Evolutionary conservation across 2,797 vertebrate genomes (phyloP), one percentile per base, ranked within the genome.

Genomic region (Etheostoma nigrum): DNA sequence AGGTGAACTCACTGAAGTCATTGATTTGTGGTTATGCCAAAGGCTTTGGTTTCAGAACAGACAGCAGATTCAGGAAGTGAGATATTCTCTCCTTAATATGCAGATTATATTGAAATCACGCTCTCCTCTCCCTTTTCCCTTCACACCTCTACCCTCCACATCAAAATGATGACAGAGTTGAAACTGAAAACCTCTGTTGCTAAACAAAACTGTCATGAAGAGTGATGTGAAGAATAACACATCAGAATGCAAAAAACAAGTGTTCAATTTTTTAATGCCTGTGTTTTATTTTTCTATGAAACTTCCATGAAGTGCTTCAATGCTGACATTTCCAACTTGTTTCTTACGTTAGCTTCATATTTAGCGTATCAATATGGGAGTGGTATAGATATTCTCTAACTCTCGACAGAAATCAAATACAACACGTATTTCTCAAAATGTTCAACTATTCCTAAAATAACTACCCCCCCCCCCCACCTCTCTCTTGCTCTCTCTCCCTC

Each of bases 381-480:
- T 19, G 3, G 7, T 18, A 44, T 15, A 6, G 5, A 5, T 57
- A 1, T 59, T 69, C 7, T 48, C 15, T 47, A 66, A 48, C 47
- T 52, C 60, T 33, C 5, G 11, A 60, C 42, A 59, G 63, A 71
- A 61, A 62, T 3, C 15, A 73, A 71, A 84, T 53, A 58, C 4
- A 15, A 58, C 4, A 15, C 1, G 0, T 59, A 60, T 82, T 80
- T 74, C 14, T 23, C 36, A 25, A 74, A 72, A 74, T 72, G 47
- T 78, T 36, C 47, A 77, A 61, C 8, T 23, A 14, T 72, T 78
- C 13, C 58, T 53, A 67, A 77, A 79, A 80, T 74, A 77, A 79
- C 48, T 14, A 12, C n/a, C 23, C 23, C 5, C 42, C 52, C 13
- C 15, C 25, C 23, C 23, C 4, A 5, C 18, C 54, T 30, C 44